A percentile compares a stretch with the other conserved stretches of the same genome.
Conservation (phyloP, 2,113 vertebrate genomes). For the Siniperca chuatsi region DNA sequence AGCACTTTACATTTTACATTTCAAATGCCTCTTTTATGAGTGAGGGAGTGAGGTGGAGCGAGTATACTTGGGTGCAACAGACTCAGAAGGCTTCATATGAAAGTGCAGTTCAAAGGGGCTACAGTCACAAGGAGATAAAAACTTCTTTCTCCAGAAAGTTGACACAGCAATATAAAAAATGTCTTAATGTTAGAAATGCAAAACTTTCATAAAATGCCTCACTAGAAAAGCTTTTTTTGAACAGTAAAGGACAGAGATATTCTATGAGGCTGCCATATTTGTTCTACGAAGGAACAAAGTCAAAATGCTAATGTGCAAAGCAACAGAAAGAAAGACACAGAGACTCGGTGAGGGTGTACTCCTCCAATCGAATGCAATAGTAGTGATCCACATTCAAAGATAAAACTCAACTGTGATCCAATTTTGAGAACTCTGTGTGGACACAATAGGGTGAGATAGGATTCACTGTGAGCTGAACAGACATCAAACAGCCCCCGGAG, state of each 20-base stretch:
- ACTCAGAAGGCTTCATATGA: constrained; percentile 34
- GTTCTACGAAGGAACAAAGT: constrained; percentile 16
- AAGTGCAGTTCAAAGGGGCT: constrained; percentile 48
- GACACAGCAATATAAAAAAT: constrained; percentile 30
- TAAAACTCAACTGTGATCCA: constrained; percentile 68
- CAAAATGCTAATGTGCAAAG: constrained; percentile 43
- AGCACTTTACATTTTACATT: constrained; percentile 49
- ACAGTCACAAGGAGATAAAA: constrained; percentile 49
- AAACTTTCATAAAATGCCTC: constrained; percentile 27
- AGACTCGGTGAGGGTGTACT: constrained; percentile 11
- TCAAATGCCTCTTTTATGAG: constrained; percentile 55
- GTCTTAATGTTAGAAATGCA: constrained; percentile 46
- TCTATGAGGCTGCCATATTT: constrained; percentile 7
- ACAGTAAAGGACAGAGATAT: constrained; percentile 15
- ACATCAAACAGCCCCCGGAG: constrained; percentile 67
- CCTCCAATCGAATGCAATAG: constrained; percentile 41
- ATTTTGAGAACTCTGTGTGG: constrained; percentile 61
- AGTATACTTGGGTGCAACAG: constrained; percentile 41
- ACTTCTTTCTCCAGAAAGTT: constrained; percentile 27
- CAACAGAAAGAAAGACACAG: constrained; percentile 25
- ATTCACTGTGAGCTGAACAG: constrained; percentile 54
- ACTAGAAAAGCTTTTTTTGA: constrained; percentile 17
- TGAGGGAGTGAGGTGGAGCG: constrained; percentile 17
- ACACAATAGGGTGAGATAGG: constrained; percentile 62
- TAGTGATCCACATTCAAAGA: constrained; percentile 58